A percentile compares a stretch with the other conserved stretches of the same genome.
phyloP scores from a whole-genome alignment of 2,113 vertebrate genomes.

The Strigops habroptila region DNA sequence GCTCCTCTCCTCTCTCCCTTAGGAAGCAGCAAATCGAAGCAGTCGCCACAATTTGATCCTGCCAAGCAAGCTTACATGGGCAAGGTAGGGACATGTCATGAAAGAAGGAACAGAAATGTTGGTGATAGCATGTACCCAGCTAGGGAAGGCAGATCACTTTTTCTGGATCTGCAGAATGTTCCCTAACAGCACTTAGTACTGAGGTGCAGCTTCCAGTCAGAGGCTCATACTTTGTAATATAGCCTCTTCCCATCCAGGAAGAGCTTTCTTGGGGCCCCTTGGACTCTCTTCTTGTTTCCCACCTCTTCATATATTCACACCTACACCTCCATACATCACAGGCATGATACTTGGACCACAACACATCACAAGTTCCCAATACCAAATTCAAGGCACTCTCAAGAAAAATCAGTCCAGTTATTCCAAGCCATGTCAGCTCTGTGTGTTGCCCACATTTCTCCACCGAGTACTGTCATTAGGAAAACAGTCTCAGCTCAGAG shows the following conservation, averaged over 20 bases:
- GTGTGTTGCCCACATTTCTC: fast-evolving
- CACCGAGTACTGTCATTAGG: background rate
- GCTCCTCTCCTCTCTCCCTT: background rate
- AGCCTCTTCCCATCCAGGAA: background rate
- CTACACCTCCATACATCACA: fast-evolving
- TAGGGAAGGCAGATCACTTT: background rate
- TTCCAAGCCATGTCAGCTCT: background rate
- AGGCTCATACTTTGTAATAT: background rate
- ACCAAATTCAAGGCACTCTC: background rate
- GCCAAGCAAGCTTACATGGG: constrained; percentile 67
- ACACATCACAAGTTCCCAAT: background rate
- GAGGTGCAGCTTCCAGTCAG: background rate
- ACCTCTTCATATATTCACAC: background rate
- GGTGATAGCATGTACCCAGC: fast-evolving
- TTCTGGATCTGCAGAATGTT: background rate
- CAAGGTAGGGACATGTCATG: constrained; percentile 61
- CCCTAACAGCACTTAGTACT: background rate
- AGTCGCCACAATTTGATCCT: constrained; percentile 86
- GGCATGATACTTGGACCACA: background rate
- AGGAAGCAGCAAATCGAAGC: constrained; percentile 80
- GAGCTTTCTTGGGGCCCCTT: background rate
- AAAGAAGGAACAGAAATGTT: background rate
- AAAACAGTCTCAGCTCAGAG: background rate
- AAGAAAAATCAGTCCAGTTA: background rate
- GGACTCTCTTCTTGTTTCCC: background rate